These are phyloP conservation scores for Collichthys lucidus DNA, from an alignment of 2,113 vertebrate species.

Conservation along the genomic window DNA sequence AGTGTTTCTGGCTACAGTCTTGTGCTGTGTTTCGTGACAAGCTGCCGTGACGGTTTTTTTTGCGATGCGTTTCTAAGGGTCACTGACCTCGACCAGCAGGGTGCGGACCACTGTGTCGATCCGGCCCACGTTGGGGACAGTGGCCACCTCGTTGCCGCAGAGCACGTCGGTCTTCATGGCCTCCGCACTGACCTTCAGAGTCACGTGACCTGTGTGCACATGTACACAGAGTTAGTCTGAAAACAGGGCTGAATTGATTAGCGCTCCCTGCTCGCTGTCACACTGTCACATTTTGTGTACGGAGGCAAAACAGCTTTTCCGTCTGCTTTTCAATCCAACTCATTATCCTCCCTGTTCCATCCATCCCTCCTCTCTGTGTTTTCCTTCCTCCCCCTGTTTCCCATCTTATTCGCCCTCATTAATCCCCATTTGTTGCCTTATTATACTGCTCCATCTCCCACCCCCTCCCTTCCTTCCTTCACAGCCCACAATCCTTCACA, in stretches of 20 bases:
- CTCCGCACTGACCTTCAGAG: slow-evolving; percentile 84
- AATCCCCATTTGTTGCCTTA: slow-evolving; percentile 73
- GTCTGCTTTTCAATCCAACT: slow-evolving; percentile 41
- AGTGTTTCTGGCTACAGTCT: neutral
- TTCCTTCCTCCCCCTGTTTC: slow-evolving; percentile 50
- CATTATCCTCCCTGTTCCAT: slow-evolving; percentile 39
- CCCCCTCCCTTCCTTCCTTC: slow-evolving; percentile 48
- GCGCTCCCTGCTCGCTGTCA: neutral
- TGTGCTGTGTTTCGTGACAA: neutral
- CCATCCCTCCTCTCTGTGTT: slow-evolving; percentile 25
- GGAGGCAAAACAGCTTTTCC: slow-evolving; percentile 31
- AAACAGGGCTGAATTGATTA: slow-evolving; percentile 23
- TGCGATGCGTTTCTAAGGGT: neutral
- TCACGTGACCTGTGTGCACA: slow-evolving; percentile 79
- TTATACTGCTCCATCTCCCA: slow-evolving; percentile 53
- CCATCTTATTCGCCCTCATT: slow-evolving; percentile 63
- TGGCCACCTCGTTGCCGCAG: slow-evolving; percentile 76
- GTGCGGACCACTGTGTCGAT: slow-evolving; percentile 83
- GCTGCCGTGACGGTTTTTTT: neutral
- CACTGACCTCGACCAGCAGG: slow-evolving; percentile 87
- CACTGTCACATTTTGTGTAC: slow-evolving; percentile 42
- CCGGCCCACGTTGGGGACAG: slow-evolving; percentile 77
- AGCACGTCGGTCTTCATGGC: slow-evolving; percentile 59
- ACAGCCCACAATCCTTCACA: slow-evolving; percentile 71
- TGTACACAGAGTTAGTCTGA: slow-evolving; percentile 18